Conservation (phyloP, 2,113 vertebrate species). For the Colistium nudipinnis region DNA sequence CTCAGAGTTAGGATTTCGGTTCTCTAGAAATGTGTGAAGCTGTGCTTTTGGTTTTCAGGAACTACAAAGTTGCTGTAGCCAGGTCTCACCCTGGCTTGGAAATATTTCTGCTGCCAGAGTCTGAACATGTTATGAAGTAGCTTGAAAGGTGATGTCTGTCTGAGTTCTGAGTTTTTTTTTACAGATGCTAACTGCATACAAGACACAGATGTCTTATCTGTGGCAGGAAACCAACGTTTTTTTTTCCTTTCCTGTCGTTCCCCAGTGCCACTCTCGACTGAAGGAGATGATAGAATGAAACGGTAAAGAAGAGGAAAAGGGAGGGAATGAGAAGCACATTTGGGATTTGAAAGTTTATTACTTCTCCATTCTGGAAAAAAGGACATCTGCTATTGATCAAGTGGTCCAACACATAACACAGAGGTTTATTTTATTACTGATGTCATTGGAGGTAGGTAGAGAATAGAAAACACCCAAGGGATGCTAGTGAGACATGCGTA, state of each 20-base stretch:
- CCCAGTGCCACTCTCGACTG: background rate
- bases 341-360: conserved; percentile 29
- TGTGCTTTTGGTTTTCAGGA: conserved; percentile 8
- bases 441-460: background rate
- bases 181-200: conserved; percentile 21
- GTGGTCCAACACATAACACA: background rate
- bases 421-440: conserved; percentile 12
- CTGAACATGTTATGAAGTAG: conserved; percentile 15
- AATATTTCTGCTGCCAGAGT: conserved; percentile 7
- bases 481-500: background rate
- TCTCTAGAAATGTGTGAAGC: conserved; percentile 16
- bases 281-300: conserved; percentile 18
- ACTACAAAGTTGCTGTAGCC: conserved; percentile 8
- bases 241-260: conserved; percentile 13
- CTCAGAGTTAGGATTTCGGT: conserved; percentile 28
- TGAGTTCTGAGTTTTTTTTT: conserved; percentile 8
- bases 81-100: conserved; percentile 6
- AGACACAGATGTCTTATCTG: conserved; percentile 10
- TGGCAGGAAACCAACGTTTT: conserved; percentile 13
- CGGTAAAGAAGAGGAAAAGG: background rate
- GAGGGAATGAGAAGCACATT: background rate
- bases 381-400: conserved; percentile 22
- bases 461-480: background rate
- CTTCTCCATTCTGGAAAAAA: conserved; percentile 21
- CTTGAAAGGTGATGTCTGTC: conserved; percentile 23